A percentile compares a stretch with the other conserved stretches of the same genome.
Conservation (phyloP, 2,888 invertebrate genomes). For the Drosophila glabriapex region DNA sequence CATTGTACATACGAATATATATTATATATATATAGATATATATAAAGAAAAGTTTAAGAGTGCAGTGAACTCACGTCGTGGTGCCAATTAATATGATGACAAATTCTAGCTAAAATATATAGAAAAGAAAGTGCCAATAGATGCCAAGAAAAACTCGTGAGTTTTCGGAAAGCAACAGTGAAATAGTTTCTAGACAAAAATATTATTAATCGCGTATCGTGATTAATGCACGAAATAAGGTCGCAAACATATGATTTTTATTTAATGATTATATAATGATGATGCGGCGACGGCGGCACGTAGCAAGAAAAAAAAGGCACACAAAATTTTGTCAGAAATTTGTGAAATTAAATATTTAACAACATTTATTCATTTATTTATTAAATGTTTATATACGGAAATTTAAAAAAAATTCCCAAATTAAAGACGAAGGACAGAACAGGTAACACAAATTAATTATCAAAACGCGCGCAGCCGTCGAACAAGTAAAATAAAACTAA, state of each 20-base stretch:
- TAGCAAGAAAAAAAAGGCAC: slow-evolving; percentile 17
- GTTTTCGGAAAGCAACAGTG: slow-evolving; percentile 28
- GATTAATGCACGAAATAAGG: slow-evolving; percentile 20
- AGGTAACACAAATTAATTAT: slow-evolving; percentile 22
- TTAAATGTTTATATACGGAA: neutral
- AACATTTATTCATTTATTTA: too few species aligned
- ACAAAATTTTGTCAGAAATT: slow-evolving; percentile 9
- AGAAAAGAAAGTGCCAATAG: slow-evolving; percentile 6
- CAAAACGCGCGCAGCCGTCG: neutral
- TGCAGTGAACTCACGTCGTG: slow-evolving; percentile 56
- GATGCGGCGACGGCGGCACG: slow-evolving; percentile 30
- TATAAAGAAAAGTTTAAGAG: slow-evolving; percentile 11
- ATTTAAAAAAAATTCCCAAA: slow-evolving; percentile 28
- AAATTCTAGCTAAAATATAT: slow-evolving; percentile 5
- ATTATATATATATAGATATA: neutral
- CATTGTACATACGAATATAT: slow-evolving; percentile 5
- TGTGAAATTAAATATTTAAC: slow-evolving; percentile 21
- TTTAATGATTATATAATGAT: slow-evolving; percentile 22
- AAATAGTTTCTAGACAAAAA: slow-evolving; percentile 13
- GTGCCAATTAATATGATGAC: slow-evolving; percentile 30
- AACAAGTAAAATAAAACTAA: neutral
- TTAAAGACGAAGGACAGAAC: neutral
- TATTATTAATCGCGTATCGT: neutral
- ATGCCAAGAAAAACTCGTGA: slow-evolving; percentile 55
- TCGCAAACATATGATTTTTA: slow-evolving; percentile 13